These are phyloP conservation scores for Standfussiana lucernea DNA, from an alignment of 2,888 invertebrate species.

Conservation along the genomic window DNA sequence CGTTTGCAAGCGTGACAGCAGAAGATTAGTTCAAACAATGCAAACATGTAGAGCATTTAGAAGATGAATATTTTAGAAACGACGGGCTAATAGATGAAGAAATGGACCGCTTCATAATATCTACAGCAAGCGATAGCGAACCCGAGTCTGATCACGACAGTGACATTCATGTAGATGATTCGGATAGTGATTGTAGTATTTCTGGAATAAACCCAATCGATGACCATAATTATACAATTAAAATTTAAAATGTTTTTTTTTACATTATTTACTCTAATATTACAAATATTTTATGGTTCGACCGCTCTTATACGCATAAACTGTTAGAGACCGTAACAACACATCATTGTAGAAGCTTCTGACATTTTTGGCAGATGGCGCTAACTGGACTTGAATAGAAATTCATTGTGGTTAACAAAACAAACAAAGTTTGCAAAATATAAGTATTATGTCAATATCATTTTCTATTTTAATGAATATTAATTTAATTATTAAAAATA, in stretches of 20 bases:
- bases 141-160: constrained; percentile 7
- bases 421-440: no score
- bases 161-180: constrained; percentile 4
- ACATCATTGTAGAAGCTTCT: background rate
- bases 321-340: background rate
- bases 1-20: constrained; percentile 4
- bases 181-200: background rate
- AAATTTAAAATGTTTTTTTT: no score
- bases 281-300: no score
- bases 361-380: constrained; percentile 35
- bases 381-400: background rate
- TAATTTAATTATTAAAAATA: no score
- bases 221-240: background rate
- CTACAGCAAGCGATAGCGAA: constrained; percentile 8
- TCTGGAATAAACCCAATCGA: constrained; percentile 1
- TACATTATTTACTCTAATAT: no score
- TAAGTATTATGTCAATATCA: no score
- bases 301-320: background rate
- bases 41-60: background rate
- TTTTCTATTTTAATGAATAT: no score
- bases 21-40: constrained; percentile 3
- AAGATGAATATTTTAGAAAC: constrained; percentile 2
- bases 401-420: no score
- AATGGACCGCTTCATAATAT: constrained; percentile 2
- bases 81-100: background rate